Conservation (phyloP, 1,140 invertebrate species). For the Nebria ingens region DNA sequence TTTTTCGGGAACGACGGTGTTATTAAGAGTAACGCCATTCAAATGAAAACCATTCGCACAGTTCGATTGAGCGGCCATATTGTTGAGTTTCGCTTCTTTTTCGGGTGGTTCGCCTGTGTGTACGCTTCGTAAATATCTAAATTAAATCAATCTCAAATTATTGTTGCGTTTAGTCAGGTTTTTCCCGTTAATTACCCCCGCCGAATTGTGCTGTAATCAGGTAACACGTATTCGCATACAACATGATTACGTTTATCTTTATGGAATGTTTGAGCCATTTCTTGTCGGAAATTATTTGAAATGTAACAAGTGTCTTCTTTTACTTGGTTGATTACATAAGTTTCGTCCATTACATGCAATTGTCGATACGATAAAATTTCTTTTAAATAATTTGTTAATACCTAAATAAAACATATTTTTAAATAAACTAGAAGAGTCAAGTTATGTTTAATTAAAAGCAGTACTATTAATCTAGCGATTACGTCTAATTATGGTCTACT, state of each 20-base stretch:
- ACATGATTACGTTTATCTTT: conserved; percentile 48
- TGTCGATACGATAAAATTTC: conserved; percentile 96
- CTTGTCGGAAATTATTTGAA: conserved; percentile 71
- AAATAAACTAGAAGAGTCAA: conserved; percentile 10
- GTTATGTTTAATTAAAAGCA: too few relatives aligned
- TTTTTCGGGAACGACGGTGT: neutral
- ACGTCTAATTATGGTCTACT: too few relatives aligned
- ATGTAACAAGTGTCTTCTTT: conserved; percentile 98
- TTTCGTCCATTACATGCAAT: conserved; percentile 98
- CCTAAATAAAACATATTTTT: conserved; percentile 15
- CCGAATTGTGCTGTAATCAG: conserved; percentile 82
- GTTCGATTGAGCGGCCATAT: too few relatives aligned
- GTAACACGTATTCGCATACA: conserved; percentile 85
- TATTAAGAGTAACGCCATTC: neutral
- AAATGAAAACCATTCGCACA: neutral
- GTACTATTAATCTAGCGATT: too few relatives aligned
- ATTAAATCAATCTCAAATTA: too few relatives aligned
- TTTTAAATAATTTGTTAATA: conserved; percentile 96
- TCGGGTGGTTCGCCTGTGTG: neutral
- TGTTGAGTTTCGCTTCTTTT: neutral
- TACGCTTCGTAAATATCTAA: neutral
- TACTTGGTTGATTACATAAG: conserved; percentile 95
- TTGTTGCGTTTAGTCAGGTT: too few relatives aligned
- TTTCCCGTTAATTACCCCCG: too few relatives aligned
- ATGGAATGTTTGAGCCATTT: conserved; percentile 68